Evolutionary conservation across 2,113 vertebrate species (phyloP), one percentile per base, ranked within the genome.

Genomic region (Saccopteryx leptura): DNA sequence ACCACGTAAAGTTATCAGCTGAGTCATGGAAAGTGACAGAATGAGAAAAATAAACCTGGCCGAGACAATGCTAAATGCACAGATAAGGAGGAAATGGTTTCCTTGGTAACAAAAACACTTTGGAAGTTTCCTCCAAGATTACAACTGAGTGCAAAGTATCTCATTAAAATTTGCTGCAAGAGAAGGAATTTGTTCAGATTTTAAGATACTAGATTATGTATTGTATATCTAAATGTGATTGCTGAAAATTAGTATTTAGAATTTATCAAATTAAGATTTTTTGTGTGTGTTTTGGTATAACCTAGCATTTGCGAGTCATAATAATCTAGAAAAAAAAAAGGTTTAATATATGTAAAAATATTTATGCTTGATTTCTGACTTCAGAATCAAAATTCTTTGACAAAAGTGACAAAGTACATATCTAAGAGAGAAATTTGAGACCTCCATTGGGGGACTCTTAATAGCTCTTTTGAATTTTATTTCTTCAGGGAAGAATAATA

Each of bases 151-250:
- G 97, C 90, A 97, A 98, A 98, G 96, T 95, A 96, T 88, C 97
- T 97, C 95, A 98, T 98, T 98, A 98, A 98, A 98, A 98, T 98
- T 95, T 99, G 98, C 98, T 96, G 46, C 92, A 46, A 46, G 18
- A 87, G 71, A 95, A 96, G 85, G 72, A 95, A 96, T 94, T 88
- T 75, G 81, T 17, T 19, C 7, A 86, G 97, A 96, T 90, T 56
- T 39, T 96, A 97, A 96, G 54, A 79, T 92, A 79, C 78, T 81
- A 82, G 28, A 0, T 1, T 33, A 66, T n/a, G 48, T 1, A 54
- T 48, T 26, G 56, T 31, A 93, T 96, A 96, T 91, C 0, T 94
- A 1, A 83, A 91, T 81, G 66, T 81, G 68, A 93, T 85, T 96
- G 78, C 23, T 86, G 13, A 66, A 18, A 90, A 91, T 88, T 68